Evolutionary conservation across 2,113 vertebrate genomes (phyloP).

Genomic region (Nothoprocta perdicaria): DNA sequence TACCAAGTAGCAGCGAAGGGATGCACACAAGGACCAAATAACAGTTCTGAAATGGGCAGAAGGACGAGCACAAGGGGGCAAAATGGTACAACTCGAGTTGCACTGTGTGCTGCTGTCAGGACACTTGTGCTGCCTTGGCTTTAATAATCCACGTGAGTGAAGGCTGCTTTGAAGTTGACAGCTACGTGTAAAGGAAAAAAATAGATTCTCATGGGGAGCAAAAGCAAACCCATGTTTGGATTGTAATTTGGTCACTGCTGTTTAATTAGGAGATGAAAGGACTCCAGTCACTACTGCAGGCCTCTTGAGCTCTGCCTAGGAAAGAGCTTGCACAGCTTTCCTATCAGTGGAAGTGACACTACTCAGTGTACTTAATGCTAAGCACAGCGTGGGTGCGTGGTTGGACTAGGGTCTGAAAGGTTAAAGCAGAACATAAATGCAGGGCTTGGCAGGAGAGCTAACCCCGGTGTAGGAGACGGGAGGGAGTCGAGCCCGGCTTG

Average conservation of each 20-base stretch:
- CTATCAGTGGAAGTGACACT: too few relatives aligned
- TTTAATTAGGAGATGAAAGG: neutral
- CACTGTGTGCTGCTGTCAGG: neutral
- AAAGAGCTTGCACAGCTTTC: neutral
- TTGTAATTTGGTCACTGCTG: neutral
- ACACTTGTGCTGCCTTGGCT: neutral
- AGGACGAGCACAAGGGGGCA: neutral
- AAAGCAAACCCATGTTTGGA: neutral
- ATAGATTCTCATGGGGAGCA: neutral
- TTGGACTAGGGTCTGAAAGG: neutral
- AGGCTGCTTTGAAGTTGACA: neutral
- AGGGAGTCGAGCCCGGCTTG: neutral
- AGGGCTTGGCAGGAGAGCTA: neutral
- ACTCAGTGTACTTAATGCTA: neutral
- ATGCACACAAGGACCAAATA: neutral
- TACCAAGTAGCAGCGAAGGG: neutral
- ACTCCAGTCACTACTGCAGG: neutral
- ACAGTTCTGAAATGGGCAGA: neutral
- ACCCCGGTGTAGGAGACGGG: neutral
- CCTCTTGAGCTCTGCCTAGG: neutral
- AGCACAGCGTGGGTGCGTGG: neutral
- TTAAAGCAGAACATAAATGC: too few relatives aligned
- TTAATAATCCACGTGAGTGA: neutral
- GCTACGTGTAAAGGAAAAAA: neutral
- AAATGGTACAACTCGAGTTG: fast-evolving